These are phyloP conservation scores for Dioctria linearis DNA, from an alignment of 2,888 invertebrate genomes.

Conservation along the genomic window DNA sequence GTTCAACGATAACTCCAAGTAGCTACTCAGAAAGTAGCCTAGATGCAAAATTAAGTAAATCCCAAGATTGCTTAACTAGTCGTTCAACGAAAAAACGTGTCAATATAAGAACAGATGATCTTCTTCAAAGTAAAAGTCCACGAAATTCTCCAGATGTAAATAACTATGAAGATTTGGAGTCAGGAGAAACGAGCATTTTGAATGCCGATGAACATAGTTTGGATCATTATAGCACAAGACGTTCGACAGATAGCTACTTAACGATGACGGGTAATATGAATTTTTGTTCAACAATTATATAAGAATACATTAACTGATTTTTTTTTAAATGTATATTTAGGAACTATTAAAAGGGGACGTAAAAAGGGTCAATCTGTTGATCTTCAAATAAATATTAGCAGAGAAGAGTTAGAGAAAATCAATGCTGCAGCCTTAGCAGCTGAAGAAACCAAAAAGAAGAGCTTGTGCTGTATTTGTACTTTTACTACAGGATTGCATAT, in stretches of 20 bases:
- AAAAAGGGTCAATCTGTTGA: slow-evolving; percentile 82
- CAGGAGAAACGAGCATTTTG: slow-evolving; percentile 69
- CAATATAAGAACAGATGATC: slow-evolving; percentile 76
- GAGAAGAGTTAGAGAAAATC: slow-evolving; percentile 80
- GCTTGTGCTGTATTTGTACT: slow-evolving; percentile 74
- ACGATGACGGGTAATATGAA: slow-evolving; percentile 74
- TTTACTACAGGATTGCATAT: slow-evolving; percentile 78
- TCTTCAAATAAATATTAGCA: slow-evolving; percentile 80
- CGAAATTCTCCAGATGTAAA: slow-evolving; percentile 65
- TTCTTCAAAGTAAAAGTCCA: slow-evolving; percentile 63
- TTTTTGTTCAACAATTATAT: not conserved
- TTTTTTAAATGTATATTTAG: slow-evolving; percentile 63
- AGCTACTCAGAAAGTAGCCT: slow-evolving; percentile 70
- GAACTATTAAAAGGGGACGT: slow-evolving; percentile 81
- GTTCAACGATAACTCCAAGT: slow-evolving; percentile 70
- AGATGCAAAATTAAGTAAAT: slow-evolving; percentile 69
- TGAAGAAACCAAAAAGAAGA: slow-evolving; percentile 74
- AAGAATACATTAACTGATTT: too few relatives aligned
- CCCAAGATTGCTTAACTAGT: slow-evolving; percentile 70
- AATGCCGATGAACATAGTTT: slow-evolving; percentile 70
- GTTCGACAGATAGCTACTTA: slow-evolving; percentile 75
- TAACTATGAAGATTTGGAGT: slow-evolving; percentile 69
- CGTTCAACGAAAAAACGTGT: slow-evolving; percentile 75
- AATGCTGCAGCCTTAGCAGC: slow-evolving; percentile 75
- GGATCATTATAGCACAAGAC: slow-evolving; percentile 74